phyloP scores from a whole-genome alignment of 2,888 invertebrate species.

The Ophion slaviceki region DNA sequence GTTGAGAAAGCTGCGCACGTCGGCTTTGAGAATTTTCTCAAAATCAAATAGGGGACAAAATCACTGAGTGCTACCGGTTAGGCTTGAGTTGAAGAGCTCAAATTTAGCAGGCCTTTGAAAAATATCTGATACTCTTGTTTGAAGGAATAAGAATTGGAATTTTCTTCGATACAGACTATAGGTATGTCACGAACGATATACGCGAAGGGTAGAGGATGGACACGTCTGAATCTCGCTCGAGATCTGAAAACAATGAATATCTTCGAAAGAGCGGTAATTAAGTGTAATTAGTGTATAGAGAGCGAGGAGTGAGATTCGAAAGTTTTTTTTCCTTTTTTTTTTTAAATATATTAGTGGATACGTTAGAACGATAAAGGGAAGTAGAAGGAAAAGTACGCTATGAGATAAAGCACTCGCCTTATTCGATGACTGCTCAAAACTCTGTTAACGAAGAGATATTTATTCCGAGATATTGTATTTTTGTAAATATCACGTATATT shows the following conservation, averaged over 20 bases:
- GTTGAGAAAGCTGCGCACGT: not conserved
- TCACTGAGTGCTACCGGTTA: not conserved
- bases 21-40: not conserved
- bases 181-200: not conserved
- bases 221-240: slow-evolving; percentile 34
- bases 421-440: slow-evolving; percentile 74
- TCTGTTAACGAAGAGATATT: slow-evolving; percentile 72
- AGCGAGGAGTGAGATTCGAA: slow-evolving; percentile 48
- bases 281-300: slow-evolving; percentile 58
- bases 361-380: not conserved
- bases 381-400: slow-evolving; percentile 37
- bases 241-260: slow-evolving; percentile 37
- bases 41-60: not conserved
- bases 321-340: slow-evolving; percentile 29
- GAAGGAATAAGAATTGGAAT: not conserved
- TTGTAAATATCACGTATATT: slow-evolving; percentile 74
- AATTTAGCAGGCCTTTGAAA: not conserved
- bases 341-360: slow-evolving; percentile 37
- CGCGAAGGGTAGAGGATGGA: not conserved
- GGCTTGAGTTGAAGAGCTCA: not conserved
- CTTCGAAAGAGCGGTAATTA: slow-evolving; percentile 25
- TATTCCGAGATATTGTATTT: slow-evolving; percentile 78
- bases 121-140: not conserved
- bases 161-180: not conserved
- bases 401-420: slow-evolving; percentile 71